These are phyloP conservation scores for Phenganax subtilis DNA, from an alignment of 92 coral and sea anemone genomes.

Conservation along the genomic window DNA sequence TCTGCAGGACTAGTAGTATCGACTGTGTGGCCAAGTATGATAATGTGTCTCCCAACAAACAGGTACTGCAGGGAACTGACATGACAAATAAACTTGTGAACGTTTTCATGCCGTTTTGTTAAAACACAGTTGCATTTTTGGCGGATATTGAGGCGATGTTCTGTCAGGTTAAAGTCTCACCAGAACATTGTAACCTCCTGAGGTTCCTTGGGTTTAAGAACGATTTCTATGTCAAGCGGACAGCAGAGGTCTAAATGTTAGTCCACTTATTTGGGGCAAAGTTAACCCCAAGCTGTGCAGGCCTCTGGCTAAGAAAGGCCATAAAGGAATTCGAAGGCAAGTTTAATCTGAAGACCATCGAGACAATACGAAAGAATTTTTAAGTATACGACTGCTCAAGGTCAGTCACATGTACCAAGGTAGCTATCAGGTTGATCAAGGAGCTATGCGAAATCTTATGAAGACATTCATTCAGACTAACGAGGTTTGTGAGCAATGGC, in stretches of 20 bases:
- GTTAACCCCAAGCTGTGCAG: constrained; percentile 40
- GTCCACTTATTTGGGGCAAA: constrained; percentile 35
- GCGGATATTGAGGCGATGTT: constrained; percentile 44
- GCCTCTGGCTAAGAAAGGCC: constrained; percentile 39
- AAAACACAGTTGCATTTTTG: constrained; percentile 29
- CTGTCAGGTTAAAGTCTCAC: constrained; percentile 30
- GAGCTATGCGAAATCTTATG: constrained; percentile 10
- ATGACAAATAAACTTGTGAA: constrained; percentile 27
- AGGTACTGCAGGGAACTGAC: constrained; percentile 35
- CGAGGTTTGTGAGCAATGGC: constrained; percentile 5
- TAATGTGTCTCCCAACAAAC: constrained; percentile 16
- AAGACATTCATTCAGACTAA: background rate
- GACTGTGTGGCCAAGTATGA: constrained; percentile 32
- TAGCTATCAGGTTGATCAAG: constrained; percentile 10
- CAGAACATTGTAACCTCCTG: constrained; percentile 17
- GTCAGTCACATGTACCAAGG: constrained; percentile 16
- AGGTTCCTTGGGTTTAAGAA: constrained; percentile 38
- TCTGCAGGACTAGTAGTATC: too few relatives aligned
- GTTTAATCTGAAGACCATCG: constrained; percentile 17
- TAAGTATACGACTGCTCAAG: constrained; percentile 41
- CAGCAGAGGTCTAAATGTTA: constrained; percentile 26
- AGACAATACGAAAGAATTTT: constrained; percentile 29
- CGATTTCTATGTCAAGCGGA: background rate
- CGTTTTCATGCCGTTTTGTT: constrained; percentile 32
- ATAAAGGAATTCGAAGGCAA: constrained; percentile 29